phyloP scores from a whole-genome alignment of 2,888 invertebrate genomes.

The Chrysina gloriosa region DNA sequence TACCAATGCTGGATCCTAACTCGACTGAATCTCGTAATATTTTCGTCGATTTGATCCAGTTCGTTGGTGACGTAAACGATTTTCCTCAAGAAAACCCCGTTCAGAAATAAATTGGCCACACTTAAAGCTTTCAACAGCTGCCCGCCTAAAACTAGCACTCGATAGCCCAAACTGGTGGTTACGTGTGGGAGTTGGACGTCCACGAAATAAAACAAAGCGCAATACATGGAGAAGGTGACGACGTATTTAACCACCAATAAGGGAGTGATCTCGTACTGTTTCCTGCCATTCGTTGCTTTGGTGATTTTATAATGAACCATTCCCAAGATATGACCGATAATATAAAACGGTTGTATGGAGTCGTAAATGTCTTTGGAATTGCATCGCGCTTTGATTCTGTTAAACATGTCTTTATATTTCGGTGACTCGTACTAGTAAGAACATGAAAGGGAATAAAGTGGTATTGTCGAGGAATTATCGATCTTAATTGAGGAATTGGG shows the following conservation, averaged over 20 bases:
- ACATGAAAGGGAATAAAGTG: too few relatives aligned
- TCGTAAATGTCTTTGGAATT: conserved; percentile 40
- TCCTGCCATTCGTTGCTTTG: background rate
- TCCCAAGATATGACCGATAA: conserved; percentile 43
- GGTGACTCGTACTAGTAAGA: too few relatives aligned
- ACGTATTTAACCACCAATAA: background rate
- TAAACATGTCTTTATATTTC: too few relatives aligned
- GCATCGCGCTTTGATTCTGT: too few relatives aligned
- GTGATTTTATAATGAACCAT: conserved; percentile 44
- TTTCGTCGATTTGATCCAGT: conserved; percentile 50
- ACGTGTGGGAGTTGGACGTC: background rate
- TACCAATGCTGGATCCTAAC: conserved; percentile 53
- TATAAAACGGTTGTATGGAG: conserved; percentile 42
- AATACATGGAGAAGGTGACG: background rate
- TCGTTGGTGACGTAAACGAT: conserved; percentile 49
- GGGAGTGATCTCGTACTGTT: background rate
- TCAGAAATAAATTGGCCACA: background rate
- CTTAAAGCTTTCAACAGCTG: background rate
- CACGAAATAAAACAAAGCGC: background rate
- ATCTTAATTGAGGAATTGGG: too few relatives aligned
- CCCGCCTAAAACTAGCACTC: background rate
- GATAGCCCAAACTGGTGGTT: background rate
- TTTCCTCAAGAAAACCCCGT: conserved; percentile 49
- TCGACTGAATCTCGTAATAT: conserved; percentile 48
- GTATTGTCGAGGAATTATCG: too few relatives aligned